Evolutionary conservation across 2,797 vertebrate genomes (phyloP).

Genomic region (Scolopax rusticola): DNA sequence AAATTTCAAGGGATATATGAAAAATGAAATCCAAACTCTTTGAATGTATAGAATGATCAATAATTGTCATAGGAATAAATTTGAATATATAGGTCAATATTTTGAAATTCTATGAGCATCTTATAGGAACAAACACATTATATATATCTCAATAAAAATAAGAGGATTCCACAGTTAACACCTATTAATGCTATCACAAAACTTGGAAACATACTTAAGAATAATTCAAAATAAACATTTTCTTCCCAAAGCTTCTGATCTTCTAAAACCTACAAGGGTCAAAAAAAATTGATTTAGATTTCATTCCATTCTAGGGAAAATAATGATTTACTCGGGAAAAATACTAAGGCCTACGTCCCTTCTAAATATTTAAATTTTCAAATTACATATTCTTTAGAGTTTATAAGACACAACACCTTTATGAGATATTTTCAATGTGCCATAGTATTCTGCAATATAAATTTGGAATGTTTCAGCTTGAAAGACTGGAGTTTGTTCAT

Average conservation of each 20-base stretch:
- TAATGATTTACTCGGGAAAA: neutral
- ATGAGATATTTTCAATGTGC: neutral
- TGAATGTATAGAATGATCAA: neutral
- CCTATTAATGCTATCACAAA: neutral
- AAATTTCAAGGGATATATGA: neutral
- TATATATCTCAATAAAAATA: neutral
- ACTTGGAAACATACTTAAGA: neutral
- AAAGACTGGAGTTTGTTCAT: neutral
- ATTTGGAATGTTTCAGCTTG: neutral
- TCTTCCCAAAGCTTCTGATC: neutral
- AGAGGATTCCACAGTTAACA: neutral
- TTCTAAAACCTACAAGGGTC: accelerated
- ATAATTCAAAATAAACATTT: neutral
- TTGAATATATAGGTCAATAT: neutral
- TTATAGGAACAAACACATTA: neutral
- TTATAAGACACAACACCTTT: neutral
- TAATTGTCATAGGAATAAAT: neutral
- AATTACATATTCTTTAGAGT: neutral
- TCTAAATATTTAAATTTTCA: neutral
- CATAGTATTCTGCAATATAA: neutral
- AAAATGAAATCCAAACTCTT: neutral
- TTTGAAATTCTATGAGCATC: neutral
- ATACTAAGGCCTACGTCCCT: neutral
- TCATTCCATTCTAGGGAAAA: neutral
- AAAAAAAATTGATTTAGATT: neutral